Conservation (phyloP, 2,888 invertebrate genomes). For the Pollenia angustigena region DNA sequence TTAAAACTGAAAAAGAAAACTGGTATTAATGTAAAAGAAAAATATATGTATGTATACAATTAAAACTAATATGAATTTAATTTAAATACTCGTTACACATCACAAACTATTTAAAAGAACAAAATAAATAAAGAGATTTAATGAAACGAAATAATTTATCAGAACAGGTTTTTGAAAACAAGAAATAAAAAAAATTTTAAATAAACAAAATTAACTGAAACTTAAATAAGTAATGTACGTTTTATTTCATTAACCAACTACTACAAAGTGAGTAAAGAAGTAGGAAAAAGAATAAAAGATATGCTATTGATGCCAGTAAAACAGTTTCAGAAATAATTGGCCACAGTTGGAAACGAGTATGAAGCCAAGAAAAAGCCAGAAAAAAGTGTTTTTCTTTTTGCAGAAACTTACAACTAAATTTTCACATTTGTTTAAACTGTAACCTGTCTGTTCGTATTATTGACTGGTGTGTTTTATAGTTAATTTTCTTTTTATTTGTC, state of each 20-base stretch:
- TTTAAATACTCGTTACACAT: conserved; percentile 72
- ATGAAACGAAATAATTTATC: conserved; percentile 18
- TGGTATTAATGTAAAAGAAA: conserved; percentile 44
- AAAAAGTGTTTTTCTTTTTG: conserved; percentile 37
- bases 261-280: conserved; percentile 39
- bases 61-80: conserved; percentile 70
- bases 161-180: conserved; percentile 24
- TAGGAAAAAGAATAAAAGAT: conserved; percentile 21
- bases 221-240: conserved; percentile 17
- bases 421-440: conserved; percentile 63
- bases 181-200: conserved; percentile 11
- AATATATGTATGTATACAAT: conserved; percentile 15
- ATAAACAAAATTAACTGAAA: conserved; percentile 33
- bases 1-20: conserved; percentile 62
- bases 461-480: conserved; percentile 66
- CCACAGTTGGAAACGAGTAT: conserved; percentile 36
- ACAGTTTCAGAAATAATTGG: conserved; percentile 46
- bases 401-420: conserved; percentile 68
- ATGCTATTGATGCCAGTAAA: conserved; percentile 36
- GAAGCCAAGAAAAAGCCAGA: conserved; percentile 34
- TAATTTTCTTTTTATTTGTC: conserved; percentile 36
- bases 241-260: conserved; percentile 45
- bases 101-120: conserved; percentile 67
- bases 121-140: conserved; percentile 42
- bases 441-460: conserved; percentile 61